Conservation (phyloP, 92 coral and sea anemone genomes). For the Phenganax marumi region DNA sequence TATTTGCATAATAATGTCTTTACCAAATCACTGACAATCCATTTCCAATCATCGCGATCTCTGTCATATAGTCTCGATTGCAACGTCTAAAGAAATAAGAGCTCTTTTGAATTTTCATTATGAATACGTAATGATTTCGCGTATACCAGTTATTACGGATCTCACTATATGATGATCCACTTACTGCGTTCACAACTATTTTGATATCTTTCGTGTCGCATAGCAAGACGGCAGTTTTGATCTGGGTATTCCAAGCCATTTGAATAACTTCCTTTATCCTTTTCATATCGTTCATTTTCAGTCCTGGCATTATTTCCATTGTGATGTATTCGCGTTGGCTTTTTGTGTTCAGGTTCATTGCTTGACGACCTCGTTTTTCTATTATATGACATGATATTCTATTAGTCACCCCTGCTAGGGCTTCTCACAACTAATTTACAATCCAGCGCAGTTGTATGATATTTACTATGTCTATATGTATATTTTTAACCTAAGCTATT, state of each 20-base stretch:
- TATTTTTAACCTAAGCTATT: too few relatives aligned
- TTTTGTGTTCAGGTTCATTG: conserved; percentile 38
- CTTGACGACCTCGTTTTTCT: conserved; percentile 37
- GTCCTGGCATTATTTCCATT: conserved; percentile 81
- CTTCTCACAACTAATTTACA: not conserved
- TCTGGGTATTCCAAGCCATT: conserved; percentile 56
- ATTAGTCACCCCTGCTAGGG: not conserved
- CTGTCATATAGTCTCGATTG: conserved; percentile 27
- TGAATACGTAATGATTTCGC: not conserved
- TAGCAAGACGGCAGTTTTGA: conserved; percentile 73
- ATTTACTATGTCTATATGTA: not conserved
- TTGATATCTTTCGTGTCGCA: conserved; percentile 72
- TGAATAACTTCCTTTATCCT: conserved; percentile 18
- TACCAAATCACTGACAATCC: conserved; percentile 76
- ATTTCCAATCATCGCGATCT: conserved; percentile 62
- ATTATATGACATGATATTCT: not conserved
- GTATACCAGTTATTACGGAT: not conserved
- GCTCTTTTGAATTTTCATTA: too few relatives aligned
- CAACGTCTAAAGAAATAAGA: conserved; percentile 15
- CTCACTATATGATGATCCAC: not conserved
- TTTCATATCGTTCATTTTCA: conserved; percentile 52
- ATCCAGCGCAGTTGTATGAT: not conserved
- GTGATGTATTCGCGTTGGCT: conserved; percentile 40
- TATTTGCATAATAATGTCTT: not conserved
- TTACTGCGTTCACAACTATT: conserved; percentile 75